These are phyloP conservation scores for Craseonycteris thonglongyai DNA, from an alignment of 2,113 vertebrate genomes.

Conservation along the genomic window DNA sequence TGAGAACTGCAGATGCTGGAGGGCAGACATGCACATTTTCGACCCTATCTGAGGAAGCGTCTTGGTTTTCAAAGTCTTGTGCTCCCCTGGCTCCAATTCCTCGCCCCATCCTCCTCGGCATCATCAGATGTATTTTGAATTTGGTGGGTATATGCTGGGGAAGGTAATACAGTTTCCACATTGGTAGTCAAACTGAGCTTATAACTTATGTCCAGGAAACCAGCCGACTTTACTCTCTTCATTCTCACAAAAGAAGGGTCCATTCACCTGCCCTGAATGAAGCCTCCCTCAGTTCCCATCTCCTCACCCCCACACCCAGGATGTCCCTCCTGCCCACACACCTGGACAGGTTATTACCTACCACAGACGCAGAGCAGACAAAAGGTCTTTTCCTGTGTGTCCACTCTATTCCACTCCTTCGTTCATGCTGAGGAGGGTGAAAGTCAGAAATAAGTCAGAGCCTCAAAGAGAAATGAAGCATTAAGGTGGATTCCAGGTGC, in stretches of 20 bases:
- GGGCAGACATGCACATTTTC: neutral
- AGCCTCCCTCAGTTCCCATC: neutral
- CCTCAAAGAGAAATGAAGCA: neutral
- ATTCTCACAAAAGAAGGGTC: neutral
- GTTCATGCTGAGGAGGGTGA: neutral
- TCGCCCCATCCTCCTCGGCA: neutral
- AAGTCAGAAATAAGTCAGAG: neutral
- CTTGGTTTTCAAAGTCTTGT: neutral
- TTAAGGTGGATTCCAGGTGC: neutral
- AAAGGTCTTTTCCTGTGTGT: neutral
- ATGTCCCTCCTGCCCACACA: neutral
- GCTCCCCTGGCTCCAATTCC: fast-evolving
- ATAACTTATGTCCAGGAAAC: neutral
- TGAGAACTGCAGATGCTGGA: no score
- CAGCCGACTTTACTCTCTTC: neutral
- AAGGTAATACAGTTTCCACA: neutral
- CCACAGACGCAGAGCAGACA: neutral
- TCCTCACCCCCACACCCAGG: neutral
- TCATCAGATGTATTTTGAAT: neutral
- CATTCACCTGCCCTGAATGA: neutral
- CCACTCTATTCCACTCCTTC: neutral
- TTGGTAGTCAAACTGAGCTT: neutral
- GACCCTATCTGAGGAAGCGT: neutral
- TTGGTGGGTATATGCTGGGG: neutral
- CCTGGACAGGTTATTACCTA: neutral